A percentile compares a stretch with the other conserved stretches of the same genome.
Conservation (phyloP, 1,140 invertebrate genomes). For the Lanistes nyassanus region DNA sequence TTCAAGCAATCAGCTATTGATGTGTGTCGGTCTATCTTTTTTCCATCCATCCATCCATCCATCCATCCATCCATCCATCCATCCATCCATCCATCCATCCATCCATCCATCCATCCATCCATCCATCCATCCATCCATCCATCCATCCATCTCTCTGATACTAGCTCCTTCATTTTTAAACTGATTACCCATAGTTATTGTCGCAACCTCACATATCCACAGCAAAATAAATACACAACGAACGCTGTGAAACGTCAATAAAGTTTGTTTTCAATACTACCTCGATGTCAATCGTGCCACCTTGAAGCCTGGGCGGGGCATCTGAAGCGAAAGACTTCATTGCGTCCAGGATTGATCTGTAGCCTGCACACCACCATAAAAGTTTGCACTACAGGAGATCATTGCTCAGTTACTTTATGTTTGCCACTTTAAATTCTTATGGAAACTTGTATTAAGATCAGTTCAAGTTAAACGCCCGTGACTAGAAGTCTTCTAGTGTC, state of each 20-base stretch:
- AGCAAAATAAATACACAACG: too few species aligned
- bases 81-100: conserved; percentile 15
- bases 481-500: not conserved
- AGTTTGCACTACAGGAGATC: not conserved
- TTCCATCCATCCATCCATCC: conserved; percentile 18
- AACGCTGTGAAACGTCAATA: too few species aligned
- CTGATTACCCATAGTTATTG: too few species aligned
- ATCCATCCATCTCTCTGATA: conserved; percentile 14
- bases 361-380: conserved; percentile 39
- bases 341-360: conserved; percentile 59
- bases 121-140: conserved; percentile 14
- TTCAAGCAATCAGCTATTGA: not conserved
- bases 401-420: not conserved
- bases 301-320: conserved; percentile 16
- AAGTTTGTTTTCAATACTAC: conserved; percentile 21
- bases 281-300: conserved; percentile 50
- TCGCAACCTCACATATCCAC: too few species aligned
- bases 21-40: conserved; percentile 18
- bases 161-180: too few species aligned
- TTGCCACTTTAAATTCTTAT: not conserved
- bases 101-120: conserved; percentile 14
- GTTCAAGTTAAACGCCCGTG: not conserved
- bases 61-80: conserved; percentile 6
- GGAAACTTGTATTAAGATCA: conserved; percentile 7
- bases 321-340: conserved; percentile 60